These are phyloP conservation scores for Sus scrofa DNA, from an alignment of 2,113 vertebrate species.

Conservation along the genomic window DNA sequence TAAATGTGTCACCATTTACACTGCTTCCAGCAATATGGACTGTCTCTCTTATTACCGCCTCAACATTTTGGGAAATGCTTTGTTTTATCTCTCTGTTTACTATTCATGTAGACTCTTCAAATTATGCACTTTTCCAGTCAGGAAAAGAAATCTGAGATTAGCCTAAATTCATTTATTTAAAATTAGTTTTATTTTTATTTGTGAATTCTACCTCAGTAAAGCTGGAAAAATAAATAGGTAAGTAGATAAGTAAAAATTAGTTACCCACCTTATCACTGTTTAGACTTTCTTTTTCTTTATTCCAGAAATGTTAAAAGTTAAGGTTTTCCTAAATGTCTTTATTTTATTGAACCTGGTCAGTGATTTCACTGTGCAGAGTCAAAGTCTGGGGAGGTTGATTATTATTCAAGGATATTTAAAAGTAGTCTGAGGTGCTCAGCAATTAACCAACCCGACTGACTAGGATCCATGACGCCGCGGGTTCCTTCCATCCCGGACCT, in stretches of 20 bases:
- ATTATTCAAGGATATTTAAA: not conserved
- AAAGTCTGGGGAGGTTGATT: not conserved
- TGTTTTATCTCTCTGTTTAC: not conserved
- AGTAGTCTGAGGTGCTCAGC: too few relatives aligned
- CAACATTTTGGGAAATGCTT: not conserved
- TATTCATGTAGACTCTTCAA: not conserved
- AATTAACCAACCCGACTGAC: too few relatives aligned
- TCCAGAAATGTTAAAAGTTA: not conserved
- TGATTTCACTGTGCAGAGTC: not conserved
- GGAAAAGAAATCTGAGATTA: not conserved
- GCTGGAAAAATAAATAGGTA: not conserved
- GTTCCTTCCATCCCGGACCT: too few relatives aligned
- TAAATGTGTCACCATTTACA: not conserved
- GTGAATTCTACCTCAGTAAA: not conserved
- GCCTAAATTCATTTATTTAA: slow-evolving; percentile 8
- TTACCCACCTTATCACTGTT: not conserved
- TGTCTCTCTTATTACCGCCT: not conserved
- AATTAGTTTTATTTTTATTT: not conserved
- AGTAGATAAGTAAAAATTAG: not conserved
- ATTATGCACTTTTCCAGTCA: not conserved
- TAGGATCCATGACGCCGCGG: too few relatives aligned
- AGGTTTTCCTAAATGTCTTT: not conserved
- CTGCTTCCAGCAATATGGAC: not conserved
- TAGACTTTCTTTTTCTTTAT: not conserved
- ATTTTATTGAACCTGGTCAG: not conserved